Evolutionary conservation across 2,888 invertebrate genomes (phyloP), one percentile per base, ranked within the genome.

Genomic region (Chaitophorus viminalis): DNA sequence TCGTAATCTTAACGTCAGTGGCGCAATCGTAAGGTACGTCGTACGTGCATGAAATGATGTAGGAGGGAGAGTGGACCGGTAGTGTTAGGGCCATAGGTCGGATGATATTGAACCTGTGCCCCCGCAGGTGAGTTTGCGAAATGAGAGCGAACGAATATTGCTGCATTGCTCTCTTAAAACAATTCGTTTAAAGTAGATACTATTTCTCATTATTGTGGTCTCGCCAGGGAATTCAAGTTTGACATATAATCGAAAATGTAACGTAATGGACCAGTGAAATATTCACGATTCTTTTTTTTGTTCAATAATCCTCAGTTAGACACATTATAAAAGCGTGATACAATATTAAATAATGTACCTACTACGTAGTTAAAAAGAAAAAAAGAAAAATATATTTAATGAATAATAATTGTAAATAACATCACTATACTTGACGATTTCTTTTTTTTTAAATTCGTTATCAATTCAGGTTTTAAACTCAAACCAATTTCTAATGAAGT

Each of bases 81-180:
- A 78, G 86, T 85, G 46, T 72, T 60, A 78, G 52, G 85, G 52
- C 78, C 70, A 54, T 14, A 72, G 86, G 86, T 86, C 78, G 54
- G 54, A 54, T 46, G 60, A 78, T 31, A 60, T 39, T 78, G 79
- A 86, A 79, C 78, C 54, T 29, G n/a, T 39, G 79, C 36, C 72
- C 72, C 54, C 36, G 68, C 77, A 36, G 72, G 52, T 29, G 72
- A 72, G 86, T 86, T 78, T 72, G 86, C 72, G 86, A 86, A 86
- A 86, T 8, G 60, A 79, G 79, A 86, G 54, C 78, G 60, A 39
- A 72, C 54, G 11, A 25, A 52, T 77, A 14, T 18, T 31, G 33
- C 72, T 9, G 52, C 31, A 31, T 17, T 70, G 14, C 68, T 29
- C 70, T 70, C 70, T 29, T 70, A 60, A 78, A 78, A 78, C 52